Base-by-base conservation (phyloP, 2,888 invertebrate genomes). In the Automeris io region DNA sequence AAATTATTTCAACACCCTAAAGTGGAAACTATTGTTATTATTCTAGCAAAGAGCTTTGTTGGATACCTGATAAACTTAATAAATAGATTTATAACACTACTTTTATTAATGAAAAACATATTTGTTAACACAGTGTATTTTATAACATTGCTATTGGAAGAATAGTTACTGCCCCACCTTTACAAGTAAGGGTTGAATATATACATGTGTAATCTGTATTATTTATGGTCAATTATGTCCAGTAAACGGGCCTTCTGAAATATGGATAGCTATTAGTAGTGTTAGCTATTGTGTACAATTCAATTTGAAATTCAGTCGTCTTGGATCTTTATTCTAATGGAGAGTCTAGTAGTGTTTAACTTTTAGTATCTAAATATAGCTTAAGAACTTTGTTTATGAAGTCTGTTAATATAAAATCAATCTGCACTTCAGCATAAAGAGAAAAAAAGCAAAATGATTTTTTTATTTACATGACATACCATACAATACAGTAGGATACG, bases 201-300 rank as follows among this genome's bases (percentile, higher is more conserved):
- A 66, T 73, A 83, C 80, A 81, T 70, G 65, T 80, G 79, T 82
- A 72, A 74, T 77, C 61, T 66, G 29, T 61, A 60, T 81, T 82
- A 83, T 85, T 82, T 82, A 83, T 83, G 83, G 80, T 79, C 80
- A 85, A 83, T 85, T 85, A 85, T 78, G 76, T 76, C 71, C 63
- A 57, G 60, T 53, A 58, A 71, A 76, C 55, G 71, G 69, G 68
- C 68, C 47, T 63, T 51, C 55, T 57, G 57, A 63, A 69, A 73
- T 70, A 70, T 70, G 57, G 57, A 49, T 61, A 70, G 60, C 55
- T 69, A 74, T 77, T 71, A 74, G 59, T 47, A 49, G 40, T 49
- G 53, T 62, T 56, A 61, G 50, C 56, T 54, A 70, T 61, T 70
- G 70, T 68, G 65, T 58, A 54, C 49, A 42, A 40, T 49, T 55